phyloP scores from a whole-genome alignment of 2,888 invertebrate genomes.

The Sinohyriopsis cumingii region DNA sequence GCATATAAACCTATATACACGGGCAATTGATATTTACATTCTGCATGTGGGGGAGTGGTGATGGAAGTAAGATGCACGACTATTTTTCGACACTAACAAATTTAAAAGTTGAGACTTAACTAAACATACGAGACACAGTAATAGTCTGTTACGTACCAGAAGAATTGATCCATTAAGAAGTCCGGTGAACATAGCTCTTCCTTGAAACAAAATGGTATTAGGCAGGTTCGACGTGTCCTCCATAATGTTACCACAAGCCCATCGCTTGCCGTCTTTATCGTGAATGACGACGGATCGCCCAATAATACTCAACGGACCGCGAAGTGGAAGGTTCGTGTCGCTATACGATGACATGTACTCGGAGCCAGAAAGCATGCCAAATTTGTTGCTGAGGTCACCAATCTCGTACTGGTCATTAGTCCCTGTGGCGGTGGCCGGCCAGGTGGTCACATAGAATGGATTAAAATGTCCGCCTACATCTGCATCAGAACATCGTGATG shows the following conservation, averaged over 20 bases:
- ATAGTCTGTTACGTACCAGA: conserved; percentile 77
- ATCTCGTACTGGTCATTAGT: conserved; percentile 87
- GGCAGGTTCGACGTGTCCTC: conserved; percentile 20
- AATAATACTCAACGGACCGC: conserved; percentile 84
- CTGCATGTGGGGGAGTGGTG: no score
- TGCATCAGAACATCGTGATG: conserved; percentile 75
- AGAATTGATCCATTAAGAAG: conserved; percentile 89
- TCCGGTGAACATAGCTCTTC: conserved; percentile 88
- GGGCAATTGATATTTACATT: no score
- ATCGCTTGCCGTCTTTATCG: conserved; percentile 70
- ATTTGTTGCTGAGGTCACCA: conserved; percentile 91
- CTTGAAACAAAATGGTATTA: conserved; percentile 75
- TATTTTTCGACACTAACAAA: no score
- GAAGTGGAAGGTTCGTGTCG: conserved; percentile 89
- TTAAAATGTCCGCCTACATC: conserved; percentile 81
- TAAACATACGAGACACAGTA: no score
- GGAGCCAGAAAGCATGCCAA: conserved; percentile 82
- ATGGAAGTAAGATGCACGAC: no score
- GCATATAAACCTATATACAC: no score
- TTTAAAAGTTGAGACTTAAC: no score
- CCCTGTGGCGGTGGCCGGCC: conserved; percentile 22
- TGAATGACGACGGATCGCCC: conserved; percentile 87
- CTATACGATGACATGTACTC: conserved; percentile 75
- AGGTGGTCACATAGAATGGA: conserved; percentile 75
- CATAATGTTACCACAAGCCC: conserved; percentile 69